A percentile compares a stretch with the other conserved stretches of the same genome.
phyloP scores from a whole-genome alignment of 2,113 vertebrate genomes.

The Indicator maculatus region DNA sequence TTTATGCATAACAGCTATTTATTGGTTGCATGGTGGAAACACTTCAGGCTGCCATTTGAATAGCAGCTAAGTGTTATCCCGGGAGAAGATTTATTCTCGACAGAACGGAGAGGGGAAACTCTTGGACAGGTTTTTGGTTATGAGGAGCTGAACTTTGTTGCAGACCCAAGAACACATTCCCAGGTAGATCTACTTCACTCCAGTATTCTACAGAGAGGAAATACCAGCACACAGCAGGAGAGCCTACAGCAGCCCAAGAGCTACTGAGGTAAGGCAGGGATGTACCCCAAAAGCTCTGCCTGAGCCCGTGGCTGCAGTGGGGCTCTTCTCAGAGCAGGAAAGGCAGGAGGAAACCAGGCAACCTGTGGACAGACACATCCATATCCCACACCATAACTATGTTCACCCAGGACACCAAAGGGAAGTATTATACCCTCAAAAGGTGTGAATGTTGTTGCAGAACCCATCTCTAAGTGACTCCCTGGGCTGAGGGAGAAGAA shows the following conservation, averaged over 20 bases:
- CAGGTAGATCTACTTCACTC: background rate
- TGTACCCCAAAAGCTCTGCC: accelerated
- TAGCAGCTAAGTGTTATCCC: accelerated
- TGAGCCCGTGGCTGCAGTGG: accelerated
- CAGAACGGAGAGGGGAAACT: background rate
- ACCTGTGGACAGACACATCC: background rate
- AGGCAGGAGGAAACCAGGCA: background rate
- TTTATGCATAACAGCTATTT: background rate
- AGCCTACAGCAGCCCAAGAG: background rate
- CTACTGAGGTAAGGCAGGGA: accelerated
- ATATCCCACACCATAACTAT: accelerated
- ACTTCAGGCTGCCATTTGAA: accelerated
- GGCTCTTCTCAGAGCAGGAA: background rate
- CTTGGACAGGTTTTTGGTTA: accelerated
- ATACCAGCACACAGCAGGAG: accelerated
- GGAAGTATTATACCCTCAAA: accelerated
- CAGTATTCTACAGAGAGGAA: background rate
- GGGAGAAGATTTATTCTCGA: accelerated
- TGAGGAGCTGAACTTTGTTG: accelerated
- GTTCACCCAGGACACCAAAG: background rate
- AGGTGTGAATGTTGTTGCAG: accelerated
- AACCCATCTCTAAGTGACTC: background rate
- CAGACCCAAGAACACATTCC: background rate
- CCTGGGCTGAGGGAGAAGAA: background rate
- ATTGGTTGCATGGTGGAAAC: background rate